A percentile compares a stretch with the other conserved stretches of the same genome.
Evolutionary conservation across 2,888 invertebrate species (phyloP).

Genomic region (Lymantria monacha): DNA sequence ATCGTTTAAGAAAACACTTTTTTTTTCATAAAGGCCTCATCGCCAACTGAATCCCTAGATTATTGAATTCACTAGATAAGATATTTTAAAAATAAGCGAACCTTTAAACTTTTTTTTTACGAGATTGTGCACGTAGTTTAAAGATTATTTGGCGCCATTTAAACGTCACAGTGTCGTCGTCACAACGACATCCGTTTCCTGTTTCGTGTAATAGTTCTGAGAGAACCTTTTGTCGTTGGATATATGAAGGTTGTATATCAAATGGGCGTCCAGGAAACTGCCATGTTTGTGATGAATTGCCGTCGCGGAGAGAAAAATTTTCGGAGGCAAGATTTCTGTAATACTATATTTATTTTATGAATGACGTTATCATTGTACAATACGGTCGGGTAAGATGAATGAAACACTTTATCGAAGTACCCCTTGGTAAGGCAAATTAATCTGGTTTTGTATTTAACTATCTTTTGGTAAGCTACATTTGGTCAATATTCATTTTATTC

Average conservation of each 20-base stretch:
- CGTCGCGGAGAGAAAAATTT: constrained; percentile 1
- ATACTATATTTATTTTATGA: neutral
- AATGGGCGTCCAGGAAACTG: constrained; percentile 10
- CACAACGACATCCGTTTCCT: constrained; percentile 43
- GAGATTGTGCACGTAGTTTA: constrained; percentile 7
- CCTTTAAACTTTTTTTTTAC: constrained; percentile 37
- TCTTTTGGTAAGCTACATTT: too few species aligned
- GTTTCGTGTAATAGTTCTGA: constrained; percentile 51
- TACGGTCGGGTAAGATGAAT: too few species aligned
- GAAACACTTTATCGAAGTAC: too few species aligned
- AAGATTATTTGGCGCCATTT: constrained; percentile 27
- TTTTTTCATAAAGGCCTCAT: too few species aligned
- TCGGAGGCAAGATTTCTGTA: neutral
- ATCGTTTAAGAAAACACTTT: too few species aligned
- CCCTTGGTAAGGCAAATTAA: too few species aligned
- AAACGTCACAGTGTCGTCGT: constrained; percentile 25
- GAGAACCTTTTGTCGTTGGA: constrained; percentile 33
- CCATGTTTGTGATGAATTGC: constrained; percentile 20
- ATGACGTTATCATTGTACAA: too few species aligned
- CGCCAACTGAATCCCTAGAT: too few species aligned
- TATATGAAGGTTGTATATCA: constrained; percentile 22
- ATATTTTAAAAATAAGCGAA: neutral
- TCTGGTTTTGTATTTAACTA: too few species aligned
- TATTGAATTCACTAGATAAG: too few species aligned
- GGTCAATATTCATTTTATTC: too few species aligned